These are phyloP conservation scores for Heliconius hortense DNA, from an alignment of 2,888 invertebrate species.

Conservation along the genomic window DNA sequence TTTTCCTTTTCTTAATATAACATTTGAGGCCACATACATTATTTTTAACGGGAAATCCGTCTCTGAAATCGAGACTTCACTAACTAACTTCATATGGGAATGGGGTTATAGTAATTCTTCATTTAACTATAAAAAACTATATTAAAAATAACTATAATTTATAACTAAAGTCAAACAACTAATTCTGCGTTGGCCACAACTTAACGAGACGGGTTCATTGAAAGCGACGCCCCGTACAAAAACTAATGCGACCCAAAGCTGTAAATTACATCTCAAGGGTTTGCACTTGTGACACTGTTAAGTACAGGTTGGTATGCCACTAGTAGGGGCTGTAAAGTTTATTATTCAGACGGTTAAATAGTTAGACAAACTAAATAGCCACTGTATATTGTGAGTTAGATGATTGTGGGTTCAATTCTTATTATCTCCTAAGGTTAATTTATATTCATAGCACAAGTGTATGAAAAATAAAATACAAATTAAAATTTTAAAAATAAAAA, in stretches of 20 bases:
- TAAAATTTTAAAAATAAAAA: too few relatives aligned
- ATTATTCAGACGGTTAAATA: constrained; percentile 14
- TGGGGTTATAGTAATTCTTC: too few relatives aligned
- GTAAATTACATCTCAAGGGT: constrained; percentile 57
- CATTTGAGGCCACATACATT: too few relatives aligned
- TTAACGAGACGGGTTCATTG: constrained; percentile 43
- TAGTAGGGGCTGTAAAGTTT: constrained; percentile 18
- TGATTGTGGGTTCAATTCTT: not conserved
- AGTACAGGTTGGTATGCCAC: constrained; percentile 27
- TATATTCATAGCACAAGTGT: too few relatives aligned
- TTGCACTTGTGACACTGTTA: constrained; percentile 39
- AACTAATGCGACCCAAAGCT: constrained; percentile 68
- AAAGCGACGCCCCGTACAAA: constrained; percentile 59
- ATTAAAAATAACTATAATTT: not conserved
- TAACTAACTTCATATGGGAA: too few relatives aligned
- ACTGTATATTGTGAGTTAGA: not conserved
- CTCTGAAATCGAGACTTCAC: too few relatives aligned
- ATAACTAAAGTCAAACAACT: not conserved
- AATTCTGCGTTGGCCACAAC: not conserved
- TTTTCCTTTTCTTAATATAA: too few relatives aligned
- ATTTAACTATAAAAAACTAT: not conserved
- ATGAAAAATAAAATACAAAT: too few relatives aligned
- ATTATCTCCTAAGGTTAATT: too few relatives aligned
- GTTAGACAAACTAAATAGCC: not conserved
- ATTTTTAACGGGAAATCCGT: too few relatives aligned